phyloP scores from a whole-genome alignment of 1,140 invertebrate genomes.

The Acromyrmex charruanus region DNA sequence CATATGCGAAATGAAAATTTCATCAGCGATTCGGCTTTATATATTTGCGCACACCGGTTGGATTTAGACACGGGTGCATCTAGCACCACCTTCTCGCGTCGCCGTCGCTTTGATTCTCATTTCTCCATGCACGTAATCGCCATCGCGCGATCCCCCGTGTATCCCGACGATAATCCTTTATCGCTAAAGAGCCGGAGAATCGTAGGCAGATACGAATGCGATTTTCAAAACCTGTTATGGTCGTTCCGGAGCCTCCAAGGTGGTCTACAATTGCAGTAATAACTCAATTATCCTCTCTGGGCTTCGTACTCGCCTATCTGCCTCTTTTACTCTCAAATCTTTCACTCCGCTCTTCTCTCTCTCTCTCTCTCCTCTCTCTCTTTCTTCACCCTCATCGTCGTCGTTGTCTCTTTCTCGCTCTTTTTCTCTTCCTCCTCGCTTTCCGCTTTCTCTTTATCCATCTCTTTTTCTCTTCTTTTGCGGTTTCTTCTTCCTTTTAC shows the following conservation, averaged over 20 bases:
- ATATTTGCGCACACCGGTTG: not conserved
- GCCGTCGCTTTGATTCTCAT: conserved; percentile 41
- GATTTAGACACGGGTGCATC: conserved; percentile 42
- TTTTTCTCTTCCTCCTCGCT: conserved; percentile 28
- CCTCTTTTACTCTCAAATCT: conserved; percentile 87
- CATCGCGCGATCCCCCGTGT: conserved; percentile 51
- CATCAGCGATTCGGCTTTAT: not conserved
- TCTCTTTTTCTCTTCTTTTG: conserved; percentile 49
- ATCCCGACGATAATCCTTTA: conserved; percentile 84
- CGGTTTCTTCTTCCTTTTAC: conserved; percentile 73
- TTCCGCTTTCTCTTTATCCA: not conserved
- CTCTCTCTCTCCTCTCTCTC: conserved; percentile 38
- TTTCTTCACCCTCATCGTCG: conserved; percentile 64
- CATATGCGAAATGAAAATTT: not conserved
- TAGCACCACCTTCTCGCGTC: conserved; percentile 25
- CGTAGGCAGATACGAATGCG: conserved; percentile 83
- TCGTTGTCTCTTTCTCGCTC: conserved; percentile 39
- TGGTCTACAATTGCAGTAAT: conserved; percentile 88
- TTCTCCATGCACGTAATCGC: conserved; percentile 67
- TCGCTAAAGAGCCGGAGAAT: conserved; percentile 85
- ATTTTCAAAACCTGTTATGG: conserved; percentile 86
- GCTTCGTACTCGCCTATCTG: conserved; percentile 85
- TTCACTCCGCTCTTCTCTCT: conserved; percentile 78
- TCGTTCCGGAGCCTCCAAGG: conserved; percentile 86
- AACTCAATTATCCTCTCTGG: conserved; percentile 87